Conservation (phyloP, 1,140 invertebrate genomes). For the Laupala kohalensis region DNA sequence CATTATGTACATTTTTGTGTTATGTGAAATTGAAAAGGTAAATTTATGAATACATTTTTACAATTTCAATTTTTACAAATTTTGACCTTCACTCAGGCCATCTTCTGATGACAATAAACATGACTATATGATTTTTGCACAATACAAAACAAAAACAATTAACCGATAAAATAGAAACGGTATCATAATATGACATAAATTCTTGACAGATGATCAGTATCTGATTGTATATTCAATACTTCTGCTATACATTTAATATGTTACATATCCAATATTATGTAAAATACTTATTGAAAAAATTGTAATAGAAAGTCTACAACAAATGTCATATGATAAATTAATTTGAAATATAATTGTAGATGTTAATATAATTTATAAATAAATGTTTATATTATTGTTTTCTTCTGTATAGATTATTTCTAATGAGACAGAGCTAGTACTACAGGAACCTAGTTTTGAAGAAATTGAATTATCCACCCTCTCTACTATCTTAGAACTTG, state of each 20-base stretch:
- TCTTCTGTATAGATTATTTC: constrained; percentile 46
- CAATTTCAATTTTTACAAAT: too few relatives aligned
- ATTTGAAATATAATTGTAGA: too few relatives aligned
- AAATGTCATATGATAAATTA: too few relatives aligned
- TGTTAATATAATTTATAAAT: not conserved
- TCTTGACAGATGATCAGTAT: not conserved
- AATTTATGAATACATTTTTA: too few relatives aligned
- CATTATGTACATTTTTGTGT: too few relatives aligned
- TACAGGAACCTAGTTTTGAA: constrained; percentile 57
- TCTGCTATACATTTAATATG: not conserved
- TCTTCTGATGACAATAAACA: too few relatives aligned
- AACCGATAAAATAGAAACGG: not conserved
- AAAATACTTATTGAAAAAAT: too few relatives aligned
- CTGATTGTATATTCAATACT: not conserved
- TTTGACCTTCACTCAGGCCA: too few relatives aligned
- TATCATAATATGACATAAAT: not conserved
- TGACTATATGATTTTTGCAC: not conserved
- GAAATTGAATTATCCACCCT: constrained; percentile 60
- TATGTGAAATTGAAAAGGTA: too few relatives aligned
- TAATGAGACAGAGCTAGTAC: constrained; percentile 54
- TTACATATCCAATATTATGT: not conserved
- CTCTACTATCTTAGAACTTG: constrained; percentile 56
- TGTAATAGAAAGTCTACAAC: too few relatives aligned
- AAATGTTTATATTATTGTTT: constrained; percentile 1
- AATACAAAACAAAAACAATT: not conserved